Conservation (phyloP, 35 echinoderm and acorn worm species). For the Eucidaris tribuloides region DNA sequence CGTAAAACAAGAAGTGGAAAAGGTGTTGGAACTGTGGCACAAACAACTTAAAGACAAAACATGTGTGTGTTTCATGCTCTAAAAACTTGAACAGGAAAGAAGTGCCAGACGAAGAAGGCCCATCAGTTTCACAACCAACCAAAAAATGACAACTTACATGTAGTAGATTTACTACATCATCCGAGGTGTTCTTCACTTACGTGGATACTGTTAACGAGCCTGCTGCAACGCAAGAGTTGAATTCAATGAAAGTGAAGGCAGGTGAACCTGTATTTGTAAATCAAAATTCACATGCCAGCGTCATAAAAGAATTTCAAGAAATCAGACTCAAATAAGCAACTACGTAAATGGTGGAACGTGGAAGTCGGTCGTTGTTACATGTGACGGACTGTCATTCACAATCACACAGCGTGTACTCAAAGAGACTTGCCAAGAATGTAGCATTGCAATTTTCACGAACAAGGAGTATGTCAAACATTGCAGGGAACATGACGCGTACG, state of each 20-base stretch:
- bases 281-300: background rate
- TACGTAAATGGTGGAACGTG: background rate
- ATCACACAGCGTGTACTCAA: background rate
- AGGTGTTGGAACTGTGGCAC: background rate
- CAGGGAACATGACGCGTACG: background rate
- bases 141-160: too few species aligned
- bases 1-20: background rate
- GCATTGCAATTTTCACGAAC: background rate
- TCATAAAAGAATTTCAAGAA: background rate
- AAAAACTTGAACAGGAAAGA: background rate
- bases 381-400: constrained; percentile 27
- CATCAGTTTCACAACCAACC: too few species aligned
- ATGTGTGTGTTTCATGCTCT: background rate
- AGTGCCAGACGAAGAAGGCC: too few species aligned
- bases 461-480: background rate
- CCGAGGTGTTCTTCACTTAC: too few species aligned
- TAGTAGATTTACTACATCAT: too few species aligned
- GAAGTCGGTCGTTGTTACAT: background rate
- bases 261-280: background rate
- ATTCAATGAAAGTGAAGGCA: background rate
- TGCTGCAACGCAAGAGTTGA: too few species aligned
- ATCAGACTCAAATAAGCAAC: background rate
- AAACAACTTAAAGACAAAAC: background rate
- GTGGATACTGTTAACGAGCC: too few species aligned
- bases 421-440: background rate